phyloP scores from a whole-genome alignment of 2,888 invertebrate genomes.

The Nycteola revayana region DNA sequence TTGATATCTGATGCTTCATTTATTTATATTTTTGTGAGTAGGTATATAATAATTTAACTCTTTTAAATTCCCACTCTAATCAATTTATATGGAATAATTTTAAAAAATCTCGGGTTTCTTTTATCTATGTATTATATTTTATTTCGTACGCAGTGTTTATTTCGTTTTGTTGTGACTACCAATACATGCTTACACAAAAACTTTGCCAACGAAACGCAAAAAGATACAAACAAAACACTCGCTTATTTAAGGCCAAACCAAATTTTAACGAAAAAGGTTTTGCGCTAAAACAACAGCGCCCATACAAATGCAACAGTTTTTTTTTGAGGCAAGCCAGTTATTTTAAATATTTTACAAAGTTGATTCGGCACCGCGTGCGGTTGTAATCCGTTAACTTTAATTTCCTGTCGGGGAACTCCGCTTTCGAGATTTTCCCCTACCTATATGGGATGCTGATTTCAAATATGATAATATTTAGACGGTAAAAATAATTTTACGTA shows the following conservation, averaged over 20 bases:
- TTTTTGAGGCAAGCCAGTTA: constrained; percentile 3
- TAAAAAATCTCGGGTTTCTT: no score
- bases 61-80: no score
- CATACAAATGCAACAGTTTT: constrained; percentile 4
- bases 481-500: no score
- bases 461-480: neutral
- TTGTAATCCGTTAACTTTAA: constrained; percentile 42
- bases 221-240: neutral
- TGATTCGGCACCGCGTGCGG: constrained; percentile 21
- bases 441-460: constrained; percentile 7
- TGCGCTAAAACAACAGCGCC: neutral
- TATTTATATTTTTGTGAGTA: no score
- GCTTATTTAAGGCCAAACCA: neutral
- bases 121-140: no score
- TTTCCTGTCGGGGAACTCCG: constrained; percentile 40
- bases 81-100: no score
- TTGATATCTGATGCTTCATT: no score
- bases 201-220: neutral
- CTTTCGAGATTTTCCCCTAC: constrained; percentile 22
- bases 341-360: constrained; percentile 24
- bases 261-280: constrained; percentile 7
- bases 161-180: no score
- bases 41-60: no score
- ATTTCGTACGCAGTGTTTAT: no score
- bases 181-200: neutral